Percentiles rank a stretch among this genome's conserved stretches.
Conservation (phyloP, 2,797 vertebrate species). For the Dendrocincla tyrannina region DNA sequence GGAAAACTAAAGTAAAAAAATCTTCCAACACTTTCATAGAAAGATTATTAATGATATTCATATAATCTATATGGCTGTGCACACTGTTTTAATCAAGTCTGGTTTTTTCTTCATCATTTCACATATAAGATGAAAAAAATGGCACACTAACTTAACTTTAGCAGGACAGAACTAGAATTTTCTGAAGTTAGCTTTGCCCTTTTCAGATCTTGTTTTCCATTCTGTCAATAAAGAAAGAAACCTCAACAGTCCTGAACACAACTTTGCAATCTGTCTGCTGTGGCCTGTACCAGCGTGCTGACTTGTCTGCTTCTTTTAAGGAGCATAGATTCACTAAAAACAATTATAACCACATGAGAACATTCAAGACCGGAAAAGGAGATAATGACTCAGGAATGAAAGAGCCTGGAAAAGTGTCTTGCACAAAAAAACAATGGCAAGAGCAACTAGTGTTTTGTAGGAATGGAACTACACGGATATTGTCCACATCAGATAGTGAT, state of each 20-base stretch:
- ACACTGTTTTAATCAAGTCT: constrained; percentile 67
- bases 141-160: constrained; percentile 56
- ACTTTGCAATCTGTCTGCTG: constrained; percentile 37
- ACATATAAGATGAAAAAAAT: constrained; percentile 46
- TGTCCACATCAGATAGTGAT: not conserved
- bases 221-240: constrained; percentile 67
- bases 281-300: constrained; percentile 3
- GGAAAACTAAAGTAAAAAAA: not conserved
- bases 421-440: constrained; percentile 12
- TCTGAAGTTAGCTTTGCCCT: constrained; percentile 62
- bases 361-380: constrained; percentile 41
- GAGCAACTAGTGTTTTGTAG: not conserved
- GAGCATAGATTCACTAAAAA: constrained; percentile 53
- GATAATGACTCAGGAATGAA: constrained; percentile 64
- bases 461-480: not conserved
- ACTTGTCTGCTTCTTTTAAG: constrained; percentile 52
- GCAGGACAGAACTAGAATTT: constrained; percentile 51
- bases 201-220: constrained; percentile 56
- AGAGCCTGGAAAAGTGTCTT: constrained; percentile 47
- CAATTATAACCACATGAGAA: constrained; percentile 62
- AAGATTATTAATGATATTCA: constrained; percentile 11
- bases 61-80: constrained; percentile 40
- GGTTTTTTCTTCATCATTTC: not conserved
- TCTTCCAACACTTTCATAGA: not conserved
- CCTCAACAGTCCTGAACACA: constrained; percentile 38